Conservation (phyloP, 2,113 vertebrate genomes). For the Ceratotherium simum region DNA sequence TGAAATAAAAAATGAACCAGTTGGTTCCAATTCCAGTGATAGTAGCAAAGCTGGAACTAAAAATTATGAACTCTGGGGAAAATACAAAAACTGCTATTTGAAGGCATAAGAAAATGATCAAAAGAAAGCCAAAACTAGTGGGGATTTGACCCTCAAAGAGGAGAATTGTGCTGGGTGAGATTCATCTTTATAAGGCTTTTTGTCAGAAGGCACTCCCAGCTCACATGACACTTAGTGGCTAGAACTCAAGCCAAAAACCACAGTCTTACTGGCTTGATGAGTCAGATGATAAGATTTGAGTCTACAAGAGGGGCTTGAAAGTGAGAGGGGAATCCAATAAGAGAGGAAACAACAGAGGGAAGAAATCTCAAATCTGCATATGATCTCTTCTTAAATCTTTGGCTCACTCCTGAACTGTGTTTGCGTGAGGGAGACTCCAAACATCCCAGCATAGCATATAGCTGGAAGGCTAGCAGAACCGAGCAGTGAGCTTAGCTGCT, state of each 20-base stretch:
- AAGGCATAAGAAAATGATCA: not conserved
- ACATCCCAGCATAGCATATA: not conserved
- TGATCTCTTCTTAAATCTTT: not conserved
- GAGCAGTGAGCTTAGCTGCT: not conserved
- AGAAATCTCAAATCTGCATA: not conserved
- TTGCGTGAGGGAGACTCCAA: not conserved
- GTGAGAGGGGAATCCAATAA: not conserved
- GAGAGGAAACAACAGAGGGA: not conserved
- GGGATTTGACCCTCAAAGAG: not conserved
- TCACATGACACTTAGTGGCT: not conserved
- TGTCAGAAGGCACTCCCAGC: not conserved
- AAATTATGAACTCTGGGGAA: constrained; percentile 1
- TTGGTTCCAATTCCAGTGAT: constrained; percentile 51
- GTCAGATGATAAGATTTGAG: not conserved
- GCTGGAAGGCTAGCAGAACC: not conserved
- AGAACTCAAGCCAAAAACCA: not conserved
- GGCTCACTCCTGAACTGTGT: not conserved
- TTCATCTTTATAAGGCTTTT: not conserved
- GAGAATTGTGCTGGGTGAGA: not conserved
- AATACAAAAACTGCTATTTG: not conserved
- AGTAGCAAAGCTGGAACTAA: constrained; percentile 46
- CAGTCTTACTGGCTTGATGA: not conserved
- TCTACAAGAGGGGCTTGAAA: not conserved
- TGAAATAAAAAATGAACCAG: constrained; percentile 61
- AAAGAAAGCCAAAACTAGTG: not conserved